Base-by-base conservation (phyloP, 1,140 invertebrate genomes). In the Elysia chlorotica region DNA sequence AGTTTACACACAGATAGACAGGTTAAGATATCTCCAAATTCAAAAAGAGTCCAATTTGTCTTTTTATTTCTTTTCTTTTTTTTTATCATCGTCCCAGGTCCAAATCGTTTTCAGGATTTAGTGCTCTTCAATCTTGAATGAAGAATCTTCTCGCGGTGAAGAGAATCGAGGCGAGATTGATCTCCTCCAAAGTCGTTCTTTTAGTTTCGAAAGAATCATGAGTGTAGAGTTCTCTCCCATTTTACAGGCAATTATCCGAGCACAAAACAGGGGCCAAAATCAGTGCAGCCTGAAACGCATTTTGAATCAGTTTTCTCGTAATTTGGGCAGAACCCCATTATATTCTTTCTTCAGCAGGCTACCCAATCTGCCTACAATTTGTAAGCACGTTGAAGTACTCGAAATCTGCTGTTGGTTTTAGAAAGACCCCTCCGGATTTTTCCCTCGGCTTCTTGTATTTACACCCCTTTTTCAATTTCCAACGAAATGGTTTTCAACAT, bases 231-330 rank as follows among this genome's bases (percentile, higher is more conserved):
- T 65, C 63, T 65, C 28, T 65, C 28, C 2, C 5, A 65, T 65
- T 65, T 38, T 65, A 41, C 36, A 41, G 63, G 37, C 37, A 65
- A 65, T 65, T 65, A 65, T 65, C 37, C 10, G 35, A 21, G 28
- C 63, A 41, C 36, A 65, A 41, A 65, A 65, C 28, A 25, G 17
- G 63, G 38, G 41, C 21, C 63, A 41, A 65, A 65, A 38, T 37
- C n/a, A 37, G 25, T 4, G 19, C 23, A 17, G 21, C 41, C 63
- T 37, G 2, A 41, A 37, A 6, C 37, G 41, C 19, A 1, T 19
- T 25, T 41, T 33, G 41, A 41, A 2, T 37, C 37, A 23, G 19
- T 28, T 33, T 23, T 38, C 36, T 33, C 63, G 63, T 65, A 65
- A 36, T 65, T 65, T 37, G 30, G 37, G 63, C 4, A 48, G 37